Evolutionary conservation across 2,797 vertebrate genomes (phyloP).

Genomic region (Trachurus trachurus): DNA sequence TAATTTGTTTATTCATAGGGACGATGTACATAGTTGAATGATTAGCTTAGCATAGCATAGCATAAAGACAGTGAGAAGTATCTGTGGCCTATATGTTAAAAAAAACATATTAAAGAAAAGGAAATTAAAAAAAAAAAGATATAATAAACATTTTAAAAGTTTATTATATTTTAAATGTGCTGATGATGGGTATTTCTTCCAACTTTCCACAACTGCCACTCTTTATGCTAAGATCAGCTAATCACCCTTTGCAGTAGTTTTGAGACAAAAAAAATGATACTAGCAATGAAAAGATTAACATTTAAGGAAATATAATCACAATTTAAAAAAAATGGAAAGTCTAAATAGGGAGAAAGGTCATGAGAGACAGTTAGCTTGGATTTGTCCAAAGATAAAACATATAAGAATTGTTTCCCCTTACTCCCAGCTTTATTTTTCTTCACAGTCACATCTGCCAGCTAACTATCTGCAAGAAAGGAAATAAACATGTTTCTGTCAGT

Average conservation of each 20-base stretch:
- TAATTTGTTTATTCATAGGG: no score
- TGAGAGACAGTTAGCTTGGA: not conserved
- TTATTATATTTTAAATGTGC: no score
- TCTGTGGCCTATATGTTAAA: no score
- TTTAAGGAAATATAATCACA: not conserved
- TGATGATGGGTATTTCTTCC: not conserved
- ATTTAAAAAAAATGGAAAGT: no score
- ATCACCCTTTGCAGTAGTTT: not conserved
- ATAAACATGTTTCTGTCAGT: not conserved
- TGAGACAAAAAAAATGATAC: not conserved
- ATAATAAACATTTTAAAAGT: no score
- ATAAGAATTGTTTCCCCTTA: not conserved
- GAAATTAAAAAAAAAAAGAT: no score
- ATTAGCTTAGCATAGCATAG: not conserved
- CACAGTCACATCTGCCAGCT: no score
- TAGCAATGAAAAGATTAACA: not conserved
- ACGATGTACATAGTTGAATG: no score
- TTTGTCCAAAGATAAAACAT: not conserved
- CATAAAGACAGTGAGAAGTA: no score
- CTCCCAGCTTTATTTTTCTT: no score
- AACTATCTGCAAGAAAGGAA: not conserved
- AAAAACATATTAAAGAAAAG: no score
- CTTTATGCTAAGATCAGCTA: not conserved
- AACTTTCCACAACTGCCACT: not conserved
- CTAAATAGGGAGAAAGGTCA: no score